Evolutionary conservation across 2,888 invertebrate species (phyloP), one percentile per base, ranked within the genome.

Genomic region (Rhamphomyia laevipes): DNA sequence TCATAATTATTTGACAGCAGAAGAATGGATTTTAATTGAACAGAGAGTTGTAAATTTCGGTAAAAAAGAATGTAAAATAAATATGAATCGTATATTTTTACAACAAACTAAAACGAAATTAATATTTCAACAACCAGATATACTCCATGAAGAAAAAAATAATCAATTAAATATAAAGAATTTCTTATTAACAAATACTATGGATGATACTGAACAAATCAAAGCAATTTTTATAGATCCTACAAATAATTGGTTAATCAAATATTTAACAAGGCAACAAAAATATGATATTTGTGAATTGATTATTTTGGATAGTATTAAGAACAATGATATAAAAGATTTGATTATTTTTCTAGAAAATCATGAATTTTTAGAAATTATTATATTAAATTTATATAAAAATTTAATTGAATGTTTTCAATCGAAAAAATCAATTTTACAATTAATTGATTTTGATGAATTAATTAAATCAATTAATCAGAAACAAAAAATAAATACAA

Each of bases 11-110:
- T 56, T 70, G 3, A 52, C 60, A 0, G 43, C 49, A 9, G 60
- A 63, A 5, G 66, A 70, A 48, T 70, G 70, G 70, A 55, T 58
- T 3, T 51, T 67, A 40, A 59, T 70, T 11, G 61, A 63, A 33
- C 66, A 69, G 50, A 58, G 68, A n/a, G 64, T 70, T 27, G 59
- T 65, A 10, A 70, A 69, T 33, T 70, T 68, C 49, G 70, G 68
- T 13, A 64, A 66, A 45, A 55, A 55, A 4, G 53, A 57, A 6
- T 66, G 66, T 42, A 67, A 68, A 15, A 58, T 57, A 43, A 61
- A 63, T 3, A 53, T 65, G 23, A 63, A 67, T 53, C 61, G 63
- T 0, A 47, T 70, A 31, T 57, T 62, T 17, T 35, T 65, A 31
- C 70, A 68, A 54, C 56, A 56, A 31, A 33, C 51, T 7, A 61